Evolutionary conservation across 2,113 vertebrate genomes (phyloP).

Genomic region (Ameiurus melas): DNA sequence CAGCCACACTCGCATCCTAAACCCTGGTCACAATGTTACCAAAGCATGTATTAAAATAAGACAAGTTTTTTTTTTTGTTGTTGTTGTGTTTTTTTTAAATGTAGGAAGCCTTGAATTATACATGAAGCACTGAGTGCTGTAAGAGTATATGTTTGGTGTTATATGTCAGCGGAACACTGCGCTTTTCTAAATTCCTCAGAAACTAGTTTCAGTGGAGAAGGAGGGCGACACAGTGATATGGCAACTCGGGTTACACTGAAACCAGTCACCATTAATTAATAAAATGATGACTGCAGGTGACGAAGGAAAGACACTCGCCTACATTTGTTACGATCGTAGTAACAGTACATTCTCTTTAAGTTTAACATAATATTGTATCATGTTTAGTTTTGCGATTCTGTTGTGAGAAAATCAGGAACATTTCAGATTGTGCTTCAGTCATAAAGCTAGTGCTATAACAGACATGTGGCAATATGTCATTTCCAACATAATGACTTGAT

Average conservation of each 20-base stretch:
- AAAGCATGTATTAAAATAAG: background rate
- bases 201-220: background rate
- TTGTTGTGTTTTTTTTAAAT: no score
- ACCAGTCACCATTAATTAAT: conserved; percentile 39
- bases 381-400: background rate
- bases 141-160: background rate
- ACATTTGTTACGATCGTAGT: background rate
- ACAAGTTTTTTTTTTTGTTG: background rate
- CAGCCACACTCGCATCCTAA: background rate
- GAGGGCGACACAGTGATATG: conserved; percentile 26
- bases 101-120: background rate
- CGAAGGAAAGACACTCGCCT: background rate
- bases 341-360: background rate
- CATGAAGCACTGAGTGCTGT: background rate
- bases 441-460: background rate
- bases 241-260: conserved; percentile 34
- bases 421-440: background rate
- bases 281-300: background rate
- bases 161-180: background rate
- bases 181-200: background rate
- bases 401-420: background rate
- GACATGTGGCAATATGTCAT: background rate
- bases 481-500: background rate
- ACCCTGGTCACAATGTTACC: background rate
- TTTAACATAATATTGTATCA: background rate